Base-by-base conservation (phyloP, 2,797 vertebrate species). In the Anguilla megastoma region DNA sequence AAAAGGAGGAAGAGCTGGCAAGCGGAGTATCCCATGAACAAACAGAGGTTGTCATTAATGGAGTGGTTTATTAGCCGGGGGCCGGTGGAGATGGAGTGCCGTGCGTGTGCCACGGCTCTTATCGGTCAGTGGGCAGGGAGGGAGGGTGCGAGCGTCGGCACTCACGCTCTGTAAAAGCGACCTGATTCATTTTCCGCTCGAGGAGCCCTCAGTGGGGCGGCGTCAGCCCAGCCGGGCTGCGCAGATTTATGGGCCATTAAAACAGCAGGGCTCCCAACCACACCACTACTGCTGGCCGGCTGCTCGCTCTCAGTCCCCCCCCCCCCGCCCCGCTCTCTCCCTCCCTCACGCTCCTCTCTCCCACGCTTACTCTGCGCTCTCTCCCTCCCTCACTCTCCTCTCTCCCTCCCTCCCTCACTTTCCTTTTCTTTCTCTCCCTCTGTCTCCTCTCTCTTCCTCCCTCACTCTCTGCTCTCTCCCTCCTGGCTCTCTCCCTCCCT, bases 211-310 rank as follows among this genome's bases (percentile, higher is more conserved):
- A 97, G 97, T 97, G 92, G 95, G 96, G 94, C 94, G 96, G 95
- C 95, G 96, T 95, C 94, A 94, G 92, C 93, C 93, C 93, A 93
- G 93, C 94, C 97, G 97, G 97, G 96, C 96, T 96, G 94, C 95
- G 95, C 97, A 98, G 98, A 98, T 99, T 98, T 98, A 98, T 98
- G 96, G 97, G 96, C 97, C 97, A 97, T 99, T 98, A 99, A 98
- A 97, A 93, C 97, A 95, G 96, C 97, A 95, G 96, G 97, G 96
- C 97, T 96, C 96, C 96, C 97, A 94, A 89, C 88, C 90, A 30
- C 87, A 41, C 41, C 45, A 85, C 79, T 76, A 8, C 50, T 82
- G 27, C 33, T 21, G 69, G 54, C 56, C 50, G 86, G 33, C 84
- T 41, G 84, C 60, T 82, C 45, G 5, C 63, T 71, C 66, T 16